These are phyloP conservation scores for Acromyrmex charruanus DNA, from an alignment of 1,140 invertebrate genomes.

Conservation along the genomic window DNA sequence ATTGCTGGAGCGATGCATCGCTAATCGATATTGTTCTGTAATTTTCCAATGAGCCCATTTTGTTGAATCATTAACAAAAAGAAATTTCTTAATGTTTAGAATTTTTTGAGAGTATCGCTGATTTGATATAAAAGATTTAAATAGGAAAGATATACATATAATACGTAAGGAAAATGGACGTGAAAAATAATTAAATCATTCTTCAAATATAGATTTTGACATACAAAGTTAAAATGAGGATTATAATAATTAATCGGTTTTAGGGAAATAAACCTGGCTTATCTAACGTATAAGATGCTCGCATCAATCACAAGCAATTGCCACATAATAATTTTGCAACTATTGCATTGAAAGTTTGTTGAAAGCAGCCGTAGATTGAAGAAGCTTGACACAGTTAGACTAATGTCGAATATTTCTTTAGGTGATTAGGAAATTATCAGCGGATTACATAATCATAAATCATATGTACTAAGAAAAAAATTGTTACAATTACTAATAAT, in stretches of 20 bases:
- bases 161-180: neutral
- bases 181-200: neutral
- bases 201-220: neutral
- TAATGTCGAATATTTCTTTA: neutral
- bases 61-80: neutral
- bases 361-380: neutral
- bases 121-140: neutral
- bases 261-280: neutral
- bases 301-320: slow-evolving; percentile 5
- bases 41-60: slow-evolving; percentile 48
- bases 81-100: neutral
- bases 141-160: neutral
- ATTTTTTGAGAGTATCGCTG: neutral
- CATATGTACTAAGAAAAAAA: neutral
- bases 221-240: no score
- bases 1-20: slow-evolving; percentile 38
- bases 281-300: neutral
- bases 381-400: neutral
- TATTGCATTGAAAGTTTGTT: neutral
- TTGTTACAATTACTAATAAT: no score
- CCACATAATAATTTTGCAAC: neutral
- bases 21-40: slow-evolving; percentile 59
- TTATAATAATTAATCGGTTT: neutral
- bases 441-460: neutral
- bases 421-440: neutral